phyloP scores from a whole-genome alignment of 2,888 invertebrate genomes.

The Caenorhabditis angaria region DNA sequence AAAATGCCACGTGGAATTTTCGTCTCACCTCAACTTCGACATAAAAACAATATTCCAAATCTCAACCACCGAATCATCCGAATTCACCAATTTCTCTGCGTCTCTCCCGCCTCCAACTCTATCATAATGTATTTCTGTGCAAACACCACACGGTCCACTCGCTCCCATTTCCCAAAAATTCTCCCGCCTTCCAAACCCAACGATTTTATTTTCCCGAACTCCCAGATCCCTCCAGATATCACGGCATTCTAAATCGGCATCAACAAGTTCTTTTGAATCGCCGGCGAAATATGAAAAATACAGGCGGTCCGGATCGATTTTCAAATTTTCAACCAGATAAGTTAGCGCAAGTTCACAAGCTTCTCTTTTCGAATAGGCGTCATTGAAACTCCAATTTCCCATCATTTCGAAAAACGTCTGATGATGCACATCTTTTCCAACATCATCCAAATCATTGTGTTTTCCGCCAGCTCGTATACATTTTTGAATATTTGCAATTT shows the following conservation, averaged over 20 bases:
- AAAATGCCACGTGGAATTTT: too few species aligned
- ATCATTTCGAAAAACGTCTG: constrained; percentile 99
- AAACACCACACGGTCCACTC: constrained; percentile 98
- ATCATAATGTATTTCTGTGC: constrained; percentile 97
- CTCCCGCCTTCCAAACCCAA: constrained; percentile 85
- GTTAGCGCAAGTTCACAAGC: constrained; percentile 97
- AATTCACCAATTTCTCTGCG: constrained; percentile 90
- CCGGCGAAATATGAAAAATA: constrained; percentile 99
- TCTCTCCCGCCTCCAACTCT: constrained; percentile 78
- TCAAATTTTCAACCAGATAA: constrained; percentile 81
- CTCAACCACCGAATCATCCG: constrained; percentile 96
- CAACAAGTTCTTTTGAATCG: constrained; percentile 81
- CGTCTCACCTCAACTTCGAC: constrained; percentile 89
- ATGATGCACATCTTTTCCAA: constrained; percentile 98
- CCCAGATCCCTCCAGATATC: constrained; percentile 79
- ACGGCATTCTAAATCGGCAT: constrained; percentile 90
- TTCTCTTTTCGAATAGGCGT: constrained; percentile 91
- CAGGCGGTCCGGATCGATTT: constrained; percentile 84
- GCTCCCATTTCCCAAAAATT: constrained; percentile 99
- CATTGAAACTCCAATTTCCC: constrained; percentile 99
- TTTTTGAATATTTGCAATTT: constrained; percentile 94
- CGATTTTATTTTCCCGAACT: constrained; percentile 73
- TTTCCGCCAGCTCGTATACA: constrained; percentile 96
- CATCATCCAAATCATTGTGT: constrained; percentile 97
- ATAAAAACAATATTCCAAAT: constrained; percentile 99